Base-by-base conservation (phyloP, 2,888 invertebrate species). In the Drosophila longiperda region DNA sequence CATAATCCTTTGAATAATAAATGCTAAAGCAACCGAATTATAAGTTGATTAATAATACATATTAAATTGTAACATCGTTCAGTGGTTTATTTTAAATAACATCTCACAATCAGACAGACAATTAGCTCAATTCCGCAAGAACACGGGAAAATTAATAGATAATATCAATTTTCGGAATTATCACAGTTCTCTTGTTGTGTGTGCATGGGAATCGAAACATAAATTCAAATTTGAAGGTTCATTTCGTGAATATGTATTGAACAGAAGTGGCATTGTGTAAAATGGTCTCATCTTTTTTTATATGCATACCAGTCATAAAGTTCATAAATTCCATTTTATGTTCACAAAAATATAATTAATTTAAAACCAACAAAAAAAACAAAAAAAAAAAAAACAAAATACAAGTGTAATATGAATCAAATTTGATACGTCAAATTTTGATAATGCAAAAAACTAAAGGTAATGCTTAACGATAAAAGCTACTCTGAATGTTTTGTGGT, bases 401-500 rank as follows among this genome's bases (percentile, higher is more conserved):
- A 45, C 63, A 63, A 61, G 45, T 72, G 71, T 76, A 61, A 80
- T 53, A 50, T 52, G 42, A 62, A 55, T 61, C 42, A 66, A 58
- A 59, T 52, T 72, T 71, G 58, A 67, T 58, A 36, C 58, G 55
- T 55, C 42, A 63, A 49, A 40, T 57, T 66, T 73, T 38, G 33
- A 57, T 60, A 36, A 54, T 32, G 29, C 26, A 15, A 59, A 48
- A 61, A 67, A 48, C 50, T 48, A 45, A 75, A 58, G 40, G 58
- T 69, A 65, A 69, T 64, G 65, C 57, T 76, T 68, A 67, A 66
- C 50, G 48, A 66, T 48, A 75, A 55, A 64, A 55, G 33, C 34
- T 73, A 60, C 40, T 66, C 60, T 63, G 54, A 66, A 80, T 60
- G 63, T 61, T 81, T 77, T 68, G 50, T 73, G 67, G 65, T 76